A percentile compares a stretch with the other conserved stretches of the same genome.
Conservation (phyloP, 2,888 invertebrate genomes). For the Gasteruption jaculator region DNA sequence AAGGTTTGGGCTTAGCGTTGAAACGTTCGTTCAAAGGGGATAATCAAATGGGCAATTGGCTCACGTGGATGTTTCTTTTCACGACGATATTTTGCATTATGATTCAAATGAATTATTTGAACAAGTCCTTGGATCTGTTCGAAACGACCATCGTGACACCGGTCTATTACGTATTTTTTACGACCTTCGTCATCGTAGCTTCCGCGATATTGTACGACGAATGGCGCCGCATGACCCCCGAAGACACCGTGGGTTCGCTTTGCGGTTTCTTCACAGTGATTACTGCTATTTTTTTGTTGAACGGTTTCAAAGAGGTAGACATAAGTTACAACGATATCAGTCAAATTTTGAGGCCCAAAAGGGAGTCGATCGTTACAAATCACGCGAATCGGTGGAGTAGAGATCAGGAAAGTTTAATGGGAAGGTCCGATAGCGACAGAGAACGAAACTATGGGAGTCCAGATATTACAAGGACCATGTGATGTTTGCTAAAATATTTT, state of each 20-base stretch:
- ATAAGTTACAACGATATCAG: slow-evolving; percentile 59
- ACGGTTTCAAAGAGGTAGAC: slow-evolving; percentile 81
- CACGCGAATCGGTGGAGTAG: slow-evolving; percentile 22
- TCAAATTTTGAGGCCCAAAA: slow-evolving; percentile 55
- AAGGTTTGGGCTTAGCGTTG: slow-evolving; percentile 85
- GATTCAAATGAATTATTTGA: slow-evolving; percentile 93
- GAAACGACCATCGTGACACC: slow-evolving; percentile 95
- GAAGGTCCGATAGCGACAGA: slow-evolving; percentile 25
- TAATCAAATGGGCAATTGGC: slow-evolving; percentile 68
- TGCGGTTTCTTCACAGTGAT: slow-evolving; percentile 87
- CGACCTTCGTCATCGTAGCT: slow-evolving; percentile 84
- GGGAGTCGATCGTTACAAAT: slow-evolving; percentile 27
- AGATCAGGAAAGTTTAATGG: slow-evolving; percentile 28
- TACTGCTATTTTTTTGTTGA: slow-evolving; percentile 83
- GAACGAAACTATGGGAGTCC: slow-evolving; percentile 29
- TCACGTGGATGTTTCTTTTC: slow-evolving; percentile 74
- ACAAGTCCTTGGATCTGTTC: slow-evolving; percentile 89
- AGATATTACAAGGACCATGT: slow-evolving; percentile 17
- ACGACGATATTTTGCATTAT: slow-evolving; percentile 74
- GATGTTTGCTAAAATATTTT: too few species aligned
- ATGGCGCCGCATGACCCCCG: slow-evolving; percentile 72
- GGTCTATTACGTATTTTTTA: slow-evolving; percentile 96
- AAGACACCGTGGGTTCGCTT: slow-evolving; percentile 77
- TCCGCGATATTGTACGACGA: slow-evolving; percentile 90
- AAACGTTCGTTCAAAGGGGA: slow-evolving; percentile 69